Conservation (phyloP, 2,797 vertebrate species). For the Urosaurus nigricauda region DNA sequence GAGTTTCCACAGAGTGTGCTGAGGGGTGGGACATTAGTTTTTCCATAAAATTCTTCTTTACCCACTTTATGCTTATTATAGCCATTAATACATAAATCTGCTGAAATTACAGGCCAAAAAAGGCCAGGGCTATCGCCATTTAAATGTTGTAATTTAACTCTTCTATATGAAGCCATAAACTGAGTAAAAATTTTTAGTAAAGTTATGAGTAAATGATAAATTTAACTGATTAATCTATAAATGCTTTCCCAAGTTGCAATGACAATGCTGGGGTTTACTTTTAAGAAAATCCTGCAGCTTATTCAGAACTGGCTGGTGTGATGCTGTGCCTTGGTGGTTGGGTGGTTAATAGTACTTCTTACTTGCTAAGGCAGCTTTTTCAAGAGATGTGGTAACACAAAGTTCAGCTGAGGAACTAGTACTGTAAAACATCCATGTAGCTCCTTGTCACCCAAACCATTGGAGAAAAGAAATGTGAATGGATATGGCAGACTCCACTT, state of each 20-base stretch:
- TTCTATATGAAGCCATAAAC: not conserved
- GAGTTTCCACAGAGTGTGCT: not conserved
- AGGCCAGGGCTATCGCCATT: no score
- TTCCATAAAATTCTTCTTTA: not conserved
- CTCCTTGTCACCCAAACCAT: not conserved
- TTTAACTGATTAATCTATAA: not conserved
- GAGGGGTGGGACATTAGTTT: not conserved
- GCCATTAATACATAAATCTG: not conserved
- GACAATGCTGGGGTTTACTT: no score
- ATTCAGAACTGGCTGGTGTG: not conserved
- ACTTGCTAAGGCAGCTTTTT: not conserved
- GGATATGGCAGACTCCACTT: not conserved
- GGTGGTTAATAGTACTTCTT: not conserved
- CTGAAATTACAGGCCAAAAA: not conserved
- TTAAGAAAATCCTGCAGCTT: not conserved
- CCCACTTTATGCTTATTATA: not conserved
- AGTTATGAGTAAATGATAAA: not conserved
- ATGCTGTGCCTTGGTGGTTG: not conserved
- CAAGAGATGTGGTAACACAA: not conserved
- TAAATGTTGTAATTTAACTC: not conserved
- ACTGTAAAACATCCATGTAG: not conserved
- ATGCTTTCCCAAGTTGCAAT: not conserved
- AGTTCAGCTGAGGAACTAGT: no score
- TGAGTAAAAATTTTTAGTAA: not conserved
- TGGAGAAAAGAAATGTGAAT: not conserved